These are phyloP conservation scores for Cerastoderma edule DNA, from an alignment of 2,888 invertebrate genomes.

Conservation along the genomic window DNA sequence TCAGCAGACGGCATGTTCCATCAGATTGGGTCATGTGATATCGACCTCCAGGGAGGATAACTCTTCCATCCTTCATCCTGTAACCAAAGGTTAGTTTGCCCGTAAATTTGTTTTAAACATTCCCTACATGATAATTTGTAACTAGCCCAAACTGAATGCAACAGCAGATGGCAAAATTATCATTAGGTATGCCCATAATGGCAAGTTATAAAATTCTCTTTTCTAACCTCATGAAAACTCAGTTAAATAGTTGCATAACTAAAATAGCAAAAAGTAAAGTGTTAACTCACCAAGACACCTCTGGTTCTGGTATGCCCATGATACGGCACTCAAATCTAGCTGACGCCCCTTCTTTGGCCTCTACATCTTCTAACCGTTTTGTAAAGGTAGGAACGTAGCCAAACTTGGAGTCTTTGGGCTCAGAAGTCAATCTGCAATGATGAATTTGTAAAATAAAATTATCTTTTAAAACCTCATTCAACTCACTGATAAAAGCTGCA, in stretches of 20 bases:
- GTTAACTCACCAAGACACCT: constrained; percentile 90
- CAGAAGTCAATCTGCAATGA: constrained; percentile 2
- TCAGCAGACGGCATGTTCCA: constrained; percentile 73
- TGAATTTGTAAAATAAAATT: neutral
- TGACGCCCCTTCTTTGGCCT: constrained; percentile 66
- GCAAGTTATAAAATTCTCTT: no score
- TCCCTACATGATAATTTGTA: no score
- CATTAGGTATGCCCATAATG: no score
- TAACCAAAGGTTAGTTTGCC: no score
- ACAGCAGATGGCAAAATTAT: no score
- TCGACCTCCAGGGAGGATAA: constrained; percentile 66
- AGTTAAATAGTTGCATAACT: no score
- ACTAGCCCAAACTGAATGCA: no score
- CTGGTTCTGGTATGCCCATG: constrained; percentile 93
- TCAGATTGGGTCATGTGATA: constrained; percentile 68
- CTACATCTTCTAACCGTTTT: constrained; percentile 75
- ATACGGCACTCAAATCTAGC: constrained; percentile 86
- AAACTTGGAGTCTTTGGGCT: constrained; percentile 59
- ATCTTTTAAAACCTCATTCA: neutral
- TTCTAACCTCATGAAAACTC: no score
- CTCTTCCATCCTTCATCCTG: constrained; percentile 77
- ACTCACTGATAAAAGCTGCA: neutral
- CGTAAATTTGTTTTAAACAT: no score
- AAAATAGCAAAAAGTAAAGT: no score
- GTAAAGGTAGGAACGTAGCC: constrained; percentile 79